phyloP scores from a whole-genome alignment of 2,113 vertebrate species.

The Ictalurus punctatus region DNA sequence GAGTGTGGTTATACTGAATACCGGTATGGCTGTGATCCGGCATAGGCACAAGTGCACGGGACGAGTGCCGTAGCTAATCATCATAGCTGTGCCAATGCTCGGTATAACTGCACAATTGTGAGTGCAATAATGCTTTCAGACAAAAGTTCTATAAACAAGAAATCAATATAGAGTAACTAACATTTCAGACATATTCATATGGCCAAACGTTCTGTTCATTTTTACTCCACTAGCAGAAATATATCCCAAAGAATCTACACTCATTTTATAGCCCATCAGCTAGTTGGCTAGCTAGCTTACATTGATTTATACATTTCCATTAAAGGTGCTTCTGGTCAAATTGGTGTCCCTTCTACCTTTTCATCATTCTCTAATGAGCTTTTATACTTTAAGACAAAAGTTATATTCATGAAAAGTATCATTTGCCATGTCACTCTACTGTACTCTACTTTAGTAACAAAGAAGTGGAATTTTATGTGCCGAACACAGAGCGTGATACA shows the following conservation, averaged over 20 bases:
- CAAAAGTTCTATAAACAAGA: neutral
- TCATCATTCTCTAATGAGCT: neutral
- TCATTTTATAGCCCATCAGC: neutral
- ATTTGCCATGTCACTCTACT: neutral
- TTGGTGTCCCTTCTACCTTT: neutral
- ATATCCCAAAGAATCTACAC: neutral
- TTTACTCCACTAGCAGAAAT: neutral
- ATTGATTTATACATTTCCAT: neutral
- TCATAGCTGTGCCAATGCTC: neutral
- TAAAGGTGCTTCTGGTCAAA: neutral
- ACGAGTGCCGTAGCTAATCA: neutral
- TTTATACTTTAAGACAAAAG: neutral
- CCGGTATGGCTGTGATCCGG: neutral
- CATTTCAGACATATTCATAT: neutral
- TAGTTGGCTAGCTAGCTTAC: no score
- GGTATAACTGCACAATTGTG: neutral
- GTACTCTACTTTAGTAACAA: neutral
- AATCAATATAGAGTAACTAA: neutral
- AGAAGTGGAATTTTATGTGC: neutral
- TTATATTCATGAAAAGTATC: neutral
- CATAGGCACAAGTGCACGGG: no score
- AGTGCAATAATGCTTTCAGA: neutral
- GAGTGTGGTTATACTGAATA: neutral
- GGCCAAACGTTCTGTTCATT: neutral
- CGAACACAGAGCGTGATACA: neutral